A percentile compares a stretch with the other conserved stretches of the same genome.
Conservation (phyloP, 2,113 vertebrate genomes). For the Arvicanthis niloticus region DNA sequence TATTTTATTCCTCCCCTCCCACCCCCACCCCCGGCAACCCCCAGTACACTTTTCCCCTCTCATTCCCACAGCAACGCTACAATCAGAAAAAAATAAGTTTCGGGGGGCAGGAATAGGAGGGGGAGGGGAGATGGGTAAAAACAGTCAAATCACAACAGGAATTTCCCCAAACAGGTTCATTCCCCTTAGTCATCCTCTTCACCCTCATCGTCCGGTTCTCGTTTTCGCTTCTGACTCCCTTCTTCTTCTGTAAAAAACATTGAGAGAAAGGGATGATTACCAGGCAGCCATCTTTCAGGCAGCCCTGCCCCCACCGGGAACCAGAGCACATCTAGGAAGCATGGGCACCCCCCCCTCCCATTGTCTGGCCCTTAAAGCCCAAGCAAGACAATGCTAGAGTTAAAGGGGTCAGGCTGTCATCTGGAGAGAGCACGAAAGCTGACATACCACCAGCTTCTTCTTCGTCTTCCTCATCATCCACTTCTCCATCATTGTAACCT, state of each 20-base stretch:
- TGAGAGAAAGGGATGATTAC: neutral
- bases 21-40: slow-evolving; percentile 85
- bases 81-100: slow-evolving; percentile 86
- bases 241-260: slow-evolving; percentile 89
- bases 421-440: neutral
- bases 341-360: neutral
- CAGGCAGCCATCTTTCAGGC: fast-evolving
- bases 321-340: neutral
- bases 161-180: slow-evolving; percentile 86
- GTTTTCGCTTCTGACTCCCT: slow-evolving; percentile 97
- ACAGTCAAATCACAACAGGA: slow-evolving; percentile 95
- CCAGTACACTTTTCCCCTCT: slow-evolving; percentile 88
- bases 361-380: neutral
- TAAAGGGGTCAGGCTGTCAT: neutral
- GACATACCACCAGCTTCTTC: slow-evolving; percentile 87
- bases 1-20: slow-evolving; percentile 86
- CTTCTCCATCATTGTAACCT: slow-evolving; percentile 92
- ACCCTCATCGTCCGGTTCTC: slow-evolving; percentile 96
- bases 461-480: slow-evolving; percentile 92
- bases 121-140: slow-evolving; percentile 90
- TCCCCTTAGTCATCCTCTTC: slow-evolving; percentile 95
- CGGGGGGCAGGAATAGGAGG: slow-evolving; percentile 74
- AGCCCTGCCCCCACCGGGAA: neutral
- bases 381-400: neutral
- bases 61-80: slow-evolving; percentile 94